Conservation (phyloP, 2,888 invertebrate genomes). For the Oxytorus armatus region DNA sequence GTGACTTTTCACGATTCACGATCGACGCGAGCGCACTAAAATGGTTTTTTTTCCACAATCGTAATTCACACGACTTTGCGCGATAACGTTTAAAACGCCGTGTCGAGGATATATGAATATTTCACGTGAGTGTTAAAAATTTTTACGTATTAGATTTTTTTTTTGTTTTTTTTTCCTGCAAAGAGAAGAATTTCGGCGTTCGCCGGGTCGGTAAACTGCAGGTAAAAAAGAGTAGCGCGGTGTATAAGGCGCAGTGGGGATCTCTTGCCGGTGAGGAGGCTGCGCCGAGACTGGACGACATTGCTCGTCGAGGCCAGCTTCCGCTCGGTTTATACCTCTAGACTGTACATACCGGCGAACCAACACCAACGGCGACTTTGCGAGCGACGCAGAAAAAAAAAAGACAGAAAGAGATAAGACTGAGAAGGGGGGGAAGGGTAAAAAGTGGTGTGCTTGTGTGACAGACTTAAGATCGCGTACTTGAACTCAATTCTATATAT, state of each 20-base stretch:
- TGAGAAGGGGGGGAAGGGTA: constrained; percentile 37
- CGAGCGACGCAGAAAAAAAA: constrained; percentile 46
- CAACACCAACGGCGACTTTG: constrained; percentile 52
- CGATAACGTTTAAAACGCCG: too few relatives aligned
- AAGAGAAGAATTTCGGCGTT: constrained; percentile 16
- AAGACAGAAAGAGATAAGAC: constrained; percentile 10
- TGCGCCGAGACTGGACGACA: constrained; percentile 81
- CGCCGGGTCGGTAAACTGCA: constrained; percentile 4
- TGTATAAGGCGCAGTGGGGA: constrained; percentile 48
- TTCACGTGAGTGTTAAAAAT: too few relatives aligned
- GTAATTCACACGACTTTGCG: too few relatives aligned
- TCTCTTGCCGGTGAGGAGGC: constrained; percentile 76
- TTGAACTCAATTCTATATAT: too few relatives aligned
- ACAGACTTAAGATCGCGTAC: constrained; percentile 36
- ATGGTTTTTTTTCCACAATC: not conserved
- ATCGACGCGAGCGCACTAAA: too few relatives aligned
- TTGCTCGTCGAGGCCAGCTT: constrained; percentile 80
- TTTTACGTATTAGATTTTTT: too few relatives aligned
- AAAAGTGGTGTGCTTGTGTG: constrained; percentile 40
- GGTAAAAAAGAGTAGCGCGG: constrained; percentile 20
- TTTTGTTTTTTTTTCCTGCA: not conserved
- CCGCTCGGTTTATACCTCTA: constrained; percentile 74
- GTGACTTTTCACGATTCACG: constrained; percentile 6
- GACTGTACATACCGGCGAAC: constrained; percentile 64
- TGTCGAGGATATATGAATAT: too few relatives aligned